A percentile compares a stretch with the other conserved stretches of the same genome.
phyloP scores from a whole-genome alignment of 2,113 vertebrate genomes.

The Osmerus mordax region DNA sequence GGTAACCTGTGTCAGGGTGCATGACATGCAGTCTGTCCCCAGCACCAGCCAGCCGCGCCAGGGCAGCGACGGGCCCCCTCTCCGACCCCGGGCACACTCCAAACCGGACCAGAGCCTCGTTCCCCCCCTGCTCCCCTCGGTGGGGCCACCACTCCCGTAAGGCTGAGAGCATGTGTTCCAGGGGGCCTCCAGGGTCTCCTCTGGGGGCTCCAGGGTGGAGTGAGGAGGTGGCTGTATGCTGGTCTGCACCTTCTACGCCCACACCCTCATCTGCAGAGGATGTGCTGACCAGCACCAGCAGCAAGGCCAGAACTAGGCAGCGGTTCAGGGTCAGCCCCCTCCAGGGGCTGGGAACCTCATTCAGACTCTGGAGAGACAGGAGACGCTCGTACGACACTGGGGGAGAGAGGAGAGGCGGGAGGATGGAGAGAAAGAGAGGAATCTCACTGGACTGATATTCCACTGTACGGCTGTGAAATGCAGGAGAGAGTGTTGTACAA shows the following conservation, averaged over 20 bases:
- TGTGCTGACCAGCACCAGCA: constrained; percentile 77
- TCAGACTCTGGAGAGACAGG: constrained; percentile 61
- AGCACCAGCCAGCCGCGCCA: constrained; percentile 31
- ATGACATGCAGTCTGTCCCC: not conserved
- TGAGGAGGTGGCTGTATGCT: too few species aligned
- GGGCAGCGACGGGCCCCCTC: not conserved
- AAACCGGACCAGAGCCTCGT: constrained; percentile 41
- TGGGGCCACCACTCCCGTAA: constrained; percentile 38
- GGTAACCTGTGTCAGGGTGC: too few species aligned
- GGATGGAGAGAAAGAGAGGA: too few species aligned
- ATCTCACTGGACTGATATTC: too few species aligned
- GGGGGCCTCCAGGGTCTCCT: constrained; percentile 9
- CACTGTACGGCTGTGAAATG: too few species aligned
- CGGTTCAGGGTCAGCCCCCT: constrained; percentile 85
- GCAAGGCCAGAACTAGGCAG: constrained; percentile 79
- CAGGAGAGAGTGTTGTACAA: too few species aligned
- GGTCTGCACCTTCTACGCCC: too few species aligned
- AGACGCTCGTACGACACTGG: constrained; percentile 68
- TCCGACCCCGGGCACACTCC: constrained; percentile 51
- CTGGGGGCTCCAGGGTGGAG: not conserved
- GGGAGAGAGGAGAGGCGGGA: constrained; percentile 9
- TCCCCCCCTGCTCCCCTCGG: constrained; percentile 22
- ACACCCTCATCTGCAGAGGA: too few species aligned
- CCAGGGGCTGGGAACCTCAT: constrained; percentile 78
- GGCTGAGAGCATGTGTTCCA: constrained; percentile 42